Conservation (phyloP, 2,888 invertebrate species). For the Leptura quadrifasciata region DNA sequence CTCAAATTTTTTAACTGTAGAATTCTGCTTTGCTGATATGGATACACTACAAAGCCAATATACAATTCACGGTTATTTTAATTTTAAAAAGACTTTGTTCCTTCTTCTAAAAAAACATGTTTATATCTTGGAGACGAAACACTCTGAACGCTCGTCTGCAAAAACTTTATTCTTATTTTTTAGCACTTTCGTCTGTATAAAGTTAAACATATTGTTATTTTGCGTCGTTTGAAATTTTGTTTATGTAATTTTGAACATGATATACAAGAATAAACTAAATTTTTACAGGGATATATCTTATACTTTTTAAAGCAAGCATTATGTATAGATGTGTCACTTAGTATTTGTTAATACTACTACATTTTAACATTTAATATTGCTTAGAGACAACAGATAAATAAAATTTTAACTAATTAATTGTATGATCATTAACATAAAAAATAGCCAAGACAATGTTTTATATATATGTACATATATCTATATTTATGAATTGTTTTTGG, state of each 20-base stretch:
- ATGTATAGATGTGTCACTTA: constrained; percentile 47
- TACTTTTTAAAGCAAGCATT: constrained; percentile 49
- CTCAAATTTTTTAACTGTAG: not conserved
- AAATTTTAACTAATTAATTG: constrained; percentile 39
- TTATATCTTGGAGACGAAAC: too few species aligned
- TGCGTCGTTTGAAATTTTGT: constrained; percentile 3
- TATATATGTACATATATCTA: too few species aligned
- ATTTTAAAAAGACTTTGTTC: too few species aligned
- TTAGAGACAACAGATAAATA: constrained; percentile 46
- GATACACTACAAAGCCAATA: too few species aligned
- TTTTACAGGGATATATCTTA: constrained; percentile 43
- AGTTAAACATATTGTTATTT: not conserved
- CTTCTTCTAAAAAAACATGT: too few species aligned
- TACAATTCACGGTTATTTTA: too few species aligned
- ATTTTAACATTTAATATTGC: constrained; percentile 54
- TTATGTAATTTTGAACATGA: constrained; percentile 47
- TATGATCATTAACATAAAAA: constrained; percentile 32
- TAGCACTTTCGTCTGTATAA: too few species aligned
- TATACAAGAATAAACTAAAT: constrained; percentile 43
- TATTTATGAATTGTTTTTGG: too few species aligned
- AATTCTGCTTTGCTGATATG: not conserved
- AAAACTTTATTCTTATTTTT: too few species aligned
- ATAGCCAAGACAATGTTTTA: constrained; percentile 39
- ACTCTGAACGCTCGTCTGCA: too few species aligned
- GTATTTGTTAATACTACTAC: constrained; percentile 46